Conservation (phyloP, 2,888 invertebrate genomes). For the Drosophila heteroneura region DNA sequence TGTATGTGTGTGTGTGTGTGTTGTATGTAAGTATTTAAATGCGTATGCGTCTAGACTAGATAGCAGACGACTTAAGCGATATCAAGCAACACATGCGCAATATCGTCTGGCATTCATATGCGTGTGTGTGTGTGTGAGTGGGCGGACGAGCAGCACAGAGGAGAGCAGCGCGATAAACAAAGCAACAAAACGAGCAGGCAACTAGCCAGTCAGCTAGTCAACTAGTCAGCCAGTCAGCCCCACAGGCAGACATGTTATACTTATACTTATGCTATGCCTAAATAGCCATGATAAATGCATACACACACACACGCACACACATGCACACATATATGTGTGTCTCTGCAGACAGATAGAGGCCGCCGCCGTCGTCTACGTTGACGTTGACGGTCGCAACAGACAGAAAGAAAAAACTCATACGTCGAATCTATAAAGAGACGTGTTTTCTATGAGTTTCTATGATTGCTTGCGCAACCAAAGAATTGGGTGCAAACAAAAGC, state of each 20-base stretch:
- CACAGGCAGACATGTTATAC: constrained; percentile 58
- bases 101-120: constrained; percentile 53
- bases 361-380: neutral
- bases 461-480: constrained; percentile 31
- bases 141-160: constrained; percentile 35
- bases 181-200: constrained; percentile 19
- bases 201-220: constrained; percentile 14
- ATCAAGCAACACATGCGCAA: constrained; percentile 69
- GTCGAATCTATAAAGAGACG: constrained; percentile 14
- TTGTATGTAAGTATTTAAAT: constrained; percentile 26
- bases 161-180: constrained; percentile 53
- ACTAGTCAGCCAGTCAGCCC: constrained; percentile 21
- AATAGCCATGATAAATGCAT: constrained; percentile 43
- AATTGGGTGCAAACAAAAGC: neutral
- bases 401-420: constrained; percentile 3
- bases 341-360: constrained; percentile 25
- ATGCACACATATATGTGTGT: constrained; percentile 25
- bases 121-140: constrained; percentile 43
- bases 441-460: constrained; percentile 21
- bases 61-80: constrained; percentile 83
- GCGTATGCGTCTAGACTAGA: constrained; percentile 82
- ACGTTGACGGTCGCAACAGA: constrained; percentile 20
- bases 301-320: neutral
- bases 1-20: constrained; percentile 15
- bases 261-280: constrained; percentile 56